Evolutionary conservation across 2,797 vertebrate species (phyloP).

Genomic region (Avahi laniger): DNA sequence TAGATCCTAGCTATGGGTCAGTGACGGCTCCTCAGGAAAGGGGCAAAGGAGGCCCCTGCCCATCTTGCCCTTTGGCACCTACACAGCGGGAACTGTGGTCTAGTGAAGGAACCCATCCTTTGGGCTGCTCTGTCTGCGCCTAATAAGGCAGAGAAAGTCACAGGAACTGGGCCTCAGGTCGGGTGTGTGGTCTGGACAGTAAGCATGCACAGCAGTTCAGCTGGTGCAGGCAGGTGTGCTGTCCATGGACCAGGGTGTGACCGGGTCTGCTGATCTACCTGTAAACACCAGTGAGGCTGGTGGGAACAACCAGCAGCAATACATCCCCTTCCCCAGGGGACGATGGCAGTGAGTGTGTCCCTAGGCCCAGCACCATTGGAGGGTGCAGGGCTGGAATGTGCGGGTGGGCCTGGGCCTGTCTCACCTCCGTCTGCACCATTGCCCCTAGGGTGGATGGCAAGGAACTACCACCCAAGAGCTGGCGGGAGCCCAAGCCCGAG

Average conservation of each 20-base stretch:
- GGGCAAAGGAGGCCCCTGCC: neutral
- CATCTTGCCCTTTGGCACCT: neutral
- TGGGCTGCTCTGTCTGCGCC: neutral
- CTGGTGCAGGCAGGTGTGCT: neutral
- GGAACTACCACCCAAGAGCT: slow-evolving; percentile 87
- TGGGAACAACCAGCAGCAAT: neutral
- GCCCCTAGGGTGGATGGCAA: slow-evolving; percentile 94
- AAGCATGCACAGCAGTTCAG: neutral
- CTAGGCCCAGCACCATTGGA: neutral
- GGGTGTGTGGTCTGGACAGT: neutral
- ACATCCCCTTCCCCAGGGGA: neutral
- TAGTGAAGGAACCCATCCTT: neutral
- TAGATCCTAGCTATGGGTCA: neutral
- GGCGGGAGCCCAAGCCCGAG: slow-evolving; percentile 86
- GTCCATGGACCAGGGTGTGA: neutral
- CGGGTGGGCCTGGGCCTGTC: neutral
- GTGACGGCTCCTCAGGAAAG: neutral
- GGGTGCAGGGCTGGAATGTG: neutral
- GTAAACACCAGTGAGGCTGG: neutral
- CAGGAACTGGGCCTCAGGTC: no score
- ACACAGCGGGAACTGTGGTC: neutral
- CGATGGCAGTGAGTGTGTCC: neutral
- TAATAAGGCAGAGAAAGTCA: neutral
- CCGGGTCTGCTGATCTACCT: neutral
- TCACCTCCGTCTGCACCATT: accelerated